phyloP scores from a whole-genome alignment of 2,797 vertebrate species.

The Ctenochaetus hawaiiensis region DNA sequence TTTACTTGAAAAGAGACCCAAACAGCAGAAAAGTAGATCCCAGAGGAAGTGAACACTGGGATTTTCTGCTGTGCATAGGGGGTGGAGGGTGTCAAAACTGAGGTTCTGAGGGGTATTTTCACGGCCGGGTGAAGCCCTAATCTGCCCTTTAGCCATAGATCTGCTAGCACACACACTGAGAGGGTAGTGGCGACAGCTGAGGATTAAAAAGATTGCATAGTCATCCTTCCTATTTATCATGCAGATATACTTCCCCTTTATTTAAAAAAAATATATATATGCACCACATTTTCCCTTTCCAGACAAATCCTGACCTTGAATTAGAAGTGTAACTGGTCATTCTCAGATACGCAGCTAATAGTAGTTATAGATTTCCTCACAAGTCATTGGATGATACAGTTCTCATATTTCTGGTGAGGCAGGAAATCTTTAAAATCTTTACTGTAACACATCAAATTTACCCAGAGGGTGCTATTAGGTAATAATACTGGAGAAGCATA shows the following conservation, averaged over 20 bases:
- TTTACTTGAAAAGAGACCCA: slow-evolving; percentile 44
- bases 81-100: slow-evolving; percentile 28
- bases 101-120: slow-evolving; percentile 62
- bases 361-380: neutral
- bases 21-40: slow-evolving; percentile 51
- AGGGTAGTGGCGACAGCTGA: slow-evolving; percentile 44
- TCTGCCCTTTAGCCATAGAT: slow-evolving; percentile 70
- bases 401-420: slow-evolving; percentile 1
- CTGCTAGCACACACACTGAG: slow-evolving; percentile 40
- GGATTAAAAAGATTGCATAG: slow-evolving; percentile 49
- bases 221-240: slow-evolving; percentile 51
- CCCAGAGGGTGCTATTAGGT: slow-evolving; percentile 36
- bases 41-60: slow-evolving; percentile 49
- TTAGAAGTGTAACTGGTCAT: neutral
- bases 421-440: slow-evolving; percentile 20
- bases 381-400: neutral
- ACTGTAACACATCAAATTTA: slow-evolving; percentile 23
- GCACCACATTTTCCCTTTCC: neutral
- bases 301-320: neutral
- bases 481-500: slow-evolving; percentile 72
- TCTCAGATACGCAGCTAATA: neutral
- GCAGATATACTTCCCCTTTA: slow-evolving; percentile 11
- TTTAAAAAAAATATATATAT: slow-evolving; percentile 9
- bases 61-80: neutral
- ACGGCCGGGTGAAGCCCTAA: slow-evolving; percentile 73